These are phyloP conservation scores for Coecobrya sp. DNA, from an alignment of 2,888 invertebrate species.

Conservation along the genomic window DNA sequence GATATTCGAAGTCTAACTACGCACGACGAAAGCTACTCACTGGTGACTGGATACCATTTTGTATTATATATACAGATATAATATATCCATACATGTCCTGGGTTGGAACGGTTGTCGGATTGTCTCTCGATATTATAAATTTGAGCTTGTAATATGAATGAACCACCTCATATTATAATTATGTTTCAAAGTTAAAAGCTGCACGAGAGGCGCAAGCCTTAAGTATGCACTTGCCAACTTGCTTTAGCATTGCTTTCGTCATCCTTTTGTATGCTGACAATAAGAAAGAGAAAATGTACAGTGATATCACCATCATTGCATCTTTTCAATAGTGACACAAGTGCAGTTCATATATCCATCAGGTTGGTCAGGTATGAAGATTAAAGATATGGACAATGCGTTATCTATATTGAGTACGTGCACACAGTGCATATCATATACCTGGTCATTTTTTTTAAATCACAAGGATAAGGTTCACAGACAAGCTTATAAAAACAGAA, in stretches of 20 bases:
- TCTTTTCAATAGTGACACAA: slow-evolving; percentile 40
- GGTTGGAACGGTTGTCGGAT: neutral
- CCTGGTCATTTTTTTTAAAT: slow-evolving; percentile 28
- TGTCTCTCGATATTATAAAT: neutral
- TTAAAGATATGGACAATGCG: no score
- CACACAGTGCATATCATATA: neutral
- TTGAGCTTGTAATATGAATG: neutral
- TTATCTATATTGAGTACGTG: no score
- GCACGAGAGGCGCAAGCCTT: neutral
- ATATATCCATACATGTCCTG: no score
- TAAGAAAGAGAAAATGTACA: neutral
- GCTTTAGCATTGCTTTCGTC: neutral
- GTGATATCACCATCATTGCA: neutral
- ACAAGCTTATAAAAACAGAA: slow-evolving; percentile 42
- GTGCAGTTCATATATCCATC: slow-evolving; percentile 34
- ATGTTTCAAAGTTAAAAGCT: slow-evolving; percentile 1
- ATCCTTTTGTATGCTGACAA: neutral
- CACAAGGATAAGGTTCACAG: slow-evolving; percentile 28
- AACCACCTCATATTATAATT: neutral
- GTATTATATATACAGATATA: neutral
- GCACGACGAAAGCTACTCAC: neutral
- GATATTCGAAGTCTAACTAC: neutral
- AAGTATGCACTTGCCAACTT: neutral
- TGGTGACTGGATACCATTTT: neutral
- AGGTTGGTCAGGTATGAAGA: slow-evolving; percentile 46